Evolutionary conservation across 64 coral and sea anemone species (phyloP), one percentile per base, ranked within the genome.

Genomic region (Porites lutea): DNA sequence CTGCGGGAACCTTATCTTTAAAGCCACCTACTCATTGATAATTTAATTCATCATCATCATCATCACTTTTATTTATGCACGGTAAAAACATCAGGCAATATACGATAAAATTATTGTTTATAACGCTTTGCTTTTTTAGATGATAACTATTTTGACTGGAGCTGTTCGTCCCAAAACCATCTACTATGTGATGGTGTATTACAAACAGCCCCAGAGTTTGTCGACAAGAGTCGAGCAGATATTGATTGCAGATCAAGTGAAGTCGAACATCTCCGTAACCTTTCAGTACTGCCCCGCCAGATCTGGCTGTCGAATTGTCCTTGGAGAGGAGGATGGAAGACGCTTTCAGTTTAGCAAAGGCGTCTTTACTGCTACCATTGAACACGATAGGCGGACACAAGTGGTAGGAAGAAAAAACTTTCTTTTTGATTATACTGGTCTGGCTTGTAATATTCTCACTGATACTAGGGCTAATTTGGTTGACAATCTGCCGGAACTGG

Each of bases 131-230:
- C 18, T 88, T 82, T 48, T n/a, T 77, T 69, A 91, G 89, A 68
- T 63, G 81, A 73, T 53, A 16, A 47, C 61, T 9, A 55, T 81
- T 91, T 59, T 90, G 76, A 92, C 74, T n/a, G 91, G 92, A 49
- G 16, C 48, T 45, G 88, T 90, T 15, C 16, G 89, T 18, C 22
- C 74, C 20, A 48, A n/a, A 52, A 80, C 27, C 13, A 61, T 61
- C 18, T 96, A 96, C 58, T 68, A 90, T 48, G 78, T 96, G 48
- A 63, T 93, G 6, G 50, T 96, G 19, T 92, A 96, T 15, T 96
- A 94, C 81, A 89, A 79, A 65, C 95, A 89, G 55, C 19, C 92
- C 10, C 8, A 61, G 16, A 65, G 48, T 48, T 53, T 96, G 5
- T 79, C 79, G 21, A 77, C 77, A 19, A 75, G 77, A 7, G 88